Conservation (phyloP, 2,113 vertebrate species). For the Cercopithecus mona region DNA sequence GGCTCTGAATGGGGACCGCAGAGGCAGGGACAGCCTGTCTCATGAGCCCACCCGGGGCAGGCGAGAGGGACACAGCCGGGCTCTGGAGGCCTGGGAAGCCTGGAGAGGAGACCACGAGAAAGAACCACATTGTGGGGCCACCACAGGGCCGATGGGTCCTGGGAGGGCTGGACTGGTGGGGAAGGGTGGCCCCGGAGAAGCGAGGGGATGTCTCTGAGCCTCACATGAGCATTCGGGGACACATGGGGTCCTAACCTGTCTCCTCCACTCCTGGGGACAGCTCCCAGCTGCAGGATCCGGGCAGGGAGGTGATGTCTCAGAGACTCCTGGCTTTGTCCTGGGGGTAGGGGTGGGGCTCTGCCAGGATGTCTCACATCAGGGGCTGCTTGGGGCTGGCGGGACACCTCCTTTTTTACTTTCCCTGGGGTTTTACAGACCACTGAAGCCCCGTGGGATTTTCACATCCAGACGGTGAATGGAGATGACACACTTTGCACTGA, state of each 20-base stretch:
- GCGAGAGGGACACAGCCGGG: fast-evolving
- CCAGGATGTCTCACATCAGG: fast-evolving
- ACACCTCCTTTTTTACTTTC: fast-evolving
- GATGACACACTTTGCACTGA: slow-evolving; percentile 23
- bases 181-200: background rate
- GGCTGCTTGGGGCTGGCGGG: fast-evolving
- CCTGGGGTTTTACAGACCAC: slow-evolving; percentile 41
- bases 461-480: slow-evolving; percentile 22
- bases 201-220: background rate
- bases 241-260: background rate
- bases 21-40: too few relatives aligned
- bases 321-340: background rate
- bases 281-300: fast-evolving
- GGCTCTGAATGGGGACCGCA: fast-evolving
- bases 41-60: too few relatives aligned
- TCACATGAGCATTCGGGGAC: background rate
- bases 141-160: background rate
- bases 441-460: slow-evolving; percentile 43
- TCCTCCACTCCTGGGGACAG: too few relatives aligned
- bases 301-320: fast-evolving
- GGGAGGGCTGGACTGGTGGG: background rate
- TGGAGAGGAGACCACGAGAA: too few relatives aligned
- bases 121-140: fast-evolving
- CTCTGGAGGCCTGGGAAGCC: background rate
- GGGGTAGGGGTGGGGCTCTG: background rate